Percentiles rank a stretch among this genome's conserved stretches.
Evolutionary conservation across 53 echinoderm and acorn worm species (phyloP).

Genomic region (Astropecten irregularis): DNA sequence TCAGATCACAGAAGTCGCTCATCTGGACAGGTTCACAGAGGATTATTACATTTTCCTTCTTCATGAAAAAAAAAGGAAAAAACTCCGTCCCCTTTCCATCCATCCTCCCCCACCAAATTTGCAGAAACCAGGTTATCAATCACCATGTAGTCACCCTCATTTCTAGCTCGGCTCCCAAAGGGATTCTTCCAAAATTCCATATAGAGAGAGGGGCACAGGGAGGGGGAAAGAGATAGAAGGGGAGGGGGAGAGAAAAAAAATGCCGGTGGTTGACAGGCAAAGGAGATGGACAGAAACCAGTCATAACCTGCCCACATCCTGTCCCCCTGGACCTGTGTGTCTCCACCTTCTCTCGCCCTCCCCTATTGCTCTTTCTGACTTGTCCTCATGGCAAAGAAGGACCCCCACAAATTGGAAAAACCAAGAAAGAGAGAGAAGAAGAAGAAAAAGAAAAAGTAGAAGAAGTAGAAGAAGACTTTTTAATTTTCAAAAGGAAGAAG

Average conservation of each 20-base stretch:
- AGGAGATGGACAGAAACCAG: constrained; percentile 47
- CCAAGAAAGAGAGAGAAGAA: neutral
- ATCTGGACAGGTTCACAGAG: too few species aligned
- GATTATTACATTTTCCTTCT: too few species aligned
- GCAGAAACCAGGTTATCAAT: too few species aligned
- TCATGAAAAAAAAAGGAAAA: too few species aligned
- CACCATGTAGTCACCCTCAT: too few species aligned
- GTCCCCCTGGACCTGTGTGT: neutral
- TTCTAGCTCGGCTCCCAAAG: too few species aligned
- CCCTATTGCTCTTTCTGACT: neutral
- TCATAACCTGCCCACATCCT: constrained; percentile 46
- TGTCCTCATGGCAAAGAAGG: too few species aligned
- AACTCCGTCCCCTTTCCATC: neutral
- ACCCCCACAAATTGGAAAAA: neutral
- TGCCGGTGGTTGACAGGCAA: neutral
- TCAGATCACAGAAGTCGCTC: too few species aligned
- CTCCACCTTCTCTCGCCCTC: neutral
- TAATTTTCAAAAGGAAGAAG: neutral
- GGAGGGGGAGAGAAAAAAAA: neutral
- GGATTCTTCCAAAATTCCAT: neutral
- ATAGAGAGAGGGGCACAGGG: neutral
- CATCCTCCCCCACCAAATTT: neutral
- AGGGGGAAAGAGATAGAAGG: neutral
- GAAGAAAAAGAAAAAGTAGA: neutral
- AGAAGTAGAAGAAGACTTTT: neutral